Evolutionary conservation across 2,797 vertebrate species (phyloP).

Genomic region (Syngnathus rostellatus): DNA sequence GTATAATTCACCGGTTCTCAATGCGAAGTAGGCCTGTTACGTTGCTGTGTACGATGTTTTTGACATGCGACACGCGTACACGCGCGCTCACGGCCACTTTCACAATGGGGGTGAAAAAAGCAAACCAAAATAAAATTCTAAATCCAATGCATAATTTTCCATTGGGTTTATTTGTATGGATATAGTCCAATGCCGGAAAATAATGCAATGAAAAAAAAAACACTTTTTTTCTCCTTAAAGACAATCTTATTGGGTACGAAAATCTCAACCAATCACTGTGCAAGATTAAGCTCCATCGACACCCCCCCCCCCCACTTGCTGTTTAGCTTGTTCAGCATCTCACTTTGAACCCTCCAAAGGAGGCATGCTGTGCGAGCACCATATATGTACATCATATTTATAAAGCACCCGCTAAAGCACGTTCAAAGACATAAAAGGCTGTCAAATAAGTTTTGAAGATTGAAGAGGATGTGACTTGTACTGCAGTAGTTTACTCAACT

Average conservation of each 20-base stretch:
- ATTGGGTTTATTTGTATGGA: slow-evolving; percentile 42
- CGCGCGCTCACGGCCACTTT: no score
- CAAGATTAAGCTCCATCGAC: slow-evolving; percentile 37
- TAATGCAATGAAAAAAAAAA: slow-evolving; percentile 34
- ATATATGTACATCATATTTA: slow-evolving; percentile 16
- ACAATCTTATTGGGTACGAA: slow-evolving; percentile 45
- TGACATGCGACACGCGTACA: no score
- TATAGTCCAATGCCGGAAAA: slow-evolving; percentile 34
- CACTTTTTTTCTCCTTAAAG: slow-evolving; percentile 49
- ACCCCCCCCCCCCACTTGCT: slow-evolving; percentile 8
- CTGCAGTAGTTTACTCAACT: slow-evolving; percentile 3
- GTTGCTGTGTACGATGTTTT: no score
- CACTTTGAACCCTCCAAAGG: slow-evolving; percentile 11
- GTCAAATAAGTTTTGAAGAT: neutral
- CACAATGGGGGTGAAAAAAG: no score
- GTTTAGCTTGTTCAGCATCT: slow-evolving; percentile 25
- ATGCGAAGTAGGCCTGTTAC: no score
- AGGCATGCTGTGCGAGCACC: slow-evolving; percentile 24
- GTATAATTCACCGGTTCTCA: slow-evolving; percentile 1
- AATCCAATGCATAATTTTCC: slow-evolving; percentile 24
- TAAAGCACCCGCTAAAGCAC: slow-evolving; percentile 17
- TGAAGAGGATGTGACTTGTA: slow-evolving; percentile 3
- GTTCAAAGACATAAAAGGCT: neutral
- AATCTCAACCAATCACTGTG: slow-evolving; percentile 54
- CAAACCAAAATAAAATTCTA: neutral